Base-by-base conservation (phyloP, 2,888 invertebrate genomes). In the Drosophila atripex region DNA sequence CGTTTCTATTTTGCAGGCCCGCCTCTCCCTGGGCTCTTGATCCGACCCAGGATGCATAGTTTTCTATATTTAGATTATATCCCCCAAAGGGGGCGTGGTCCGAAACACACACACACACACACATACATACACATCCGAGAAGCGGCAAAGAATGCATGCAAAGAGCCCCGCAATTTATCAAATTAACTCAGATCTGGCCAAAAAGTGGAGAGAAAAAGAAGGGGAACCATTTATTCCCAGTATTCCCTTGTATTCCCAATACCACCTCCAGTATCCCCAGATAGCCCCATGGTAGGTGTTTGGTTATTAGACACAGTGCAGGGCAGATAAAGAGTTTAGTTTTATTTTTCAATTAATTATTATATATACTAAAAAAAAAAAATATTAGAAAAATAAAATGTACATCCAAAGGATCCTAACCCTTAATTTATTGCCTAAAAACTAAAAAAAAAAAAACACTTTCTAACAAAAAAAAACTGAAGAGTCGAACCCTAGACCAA, bases 91-190 rank as follows among this genome's bases (percentile, higher is more conserved):
- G 61, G 82, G 84, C 84, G 82, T 84, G 78, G 54, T n/a, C n/a
- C n/a, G n/a, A n/a, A n/a, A n/a, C n/a, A n/a, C n/a, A n/a, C 73
- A 50, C 28, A 28, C 8, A 28, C 18, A 23, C 21, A 23, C 21
- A 23, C 21, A 23, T 4, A 4, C 3, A 23, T 23, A 4, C 21
- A 56, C 52, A 46, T 49, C 73, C 71, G 71, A 14, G 56, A 57
- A 65, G 39, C 39, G 39, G 39, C 47, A 50, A 51, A 41, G 73
- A 73, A 52, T 64, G 69, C 75, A 83, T 71, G 75, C 86, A 69
- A 80, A 76, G 75, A 51, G 65, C 74, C 70, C 71, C 53, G 84
- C 83, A 86, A 88, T 89, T 87, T 88, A 87, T 88, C 83, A 88
- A 86, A 88, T 87, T 88, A 88, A 76, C 80, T 85, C 75, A 79